Evolutionary conservation across 2,888 invertebrate genomes (phyloP), one percentile per base, ranked within the genome.

Genomic region (Melipona bicolor): DNA sequence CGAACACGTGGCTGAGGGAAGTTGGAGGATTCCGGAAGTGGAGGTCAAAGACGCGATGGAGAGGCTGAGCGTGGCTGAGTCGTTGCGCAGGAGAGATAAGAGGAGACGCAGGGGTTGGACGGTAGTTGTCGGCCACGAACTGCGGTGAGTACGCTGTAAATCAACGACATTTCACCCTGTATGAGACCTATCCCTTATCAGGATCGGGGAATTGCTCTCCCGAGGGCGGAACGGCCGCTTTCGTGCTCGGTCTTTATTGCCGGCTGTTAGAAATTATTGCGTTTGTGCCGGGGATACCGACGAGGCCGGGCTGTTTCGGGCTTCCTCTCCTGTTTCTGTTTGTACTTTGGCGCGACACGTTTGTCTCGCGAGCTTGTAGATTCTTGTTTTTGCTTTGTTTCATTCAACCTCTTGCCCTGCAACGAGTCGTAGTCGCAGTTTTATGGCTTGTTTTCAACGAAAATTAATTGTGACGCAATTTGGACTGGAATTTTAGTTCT

Each of bases 71-170:
- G 85, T 93, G 49, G 90, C 92, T 50, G 94, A 94, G 87, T 83
- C 91, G 61, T 86, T 91, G 88, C 91, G 93, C n/a, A 91, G 94
- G 68, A 94, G 94, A 87, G 94, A 94, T 73, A 92, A 87, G 83
- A 93, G 97, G 73, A 96, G 97, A 78, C 95, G 96, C 69, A 95
- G 97, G 70, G 97, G 97, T 65, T 97, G 97, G 97, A 97, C 97
- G 6, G 97, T 97, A 70, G 96, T 96, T 49, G 96, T 97, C 80
- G 97, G 97, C 88, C 96, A 96, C 88, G 97, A 97, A 95, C 95
- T 97, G 91, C 96, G 97, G 97, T 97, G 95, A 95, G 94, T 91
- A 77, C 94, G 95, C 93, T 91, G 76, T 69, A 79, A 82, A 84
- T 84, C 79, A 71, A 21, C 62, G 56, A 49, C 70, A 64, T 65